These are phyloP conservation scores for Tupaia tana DNA, from an alignment of 2,113 vertebrate species.

Conservation along the genomic window DNA sequence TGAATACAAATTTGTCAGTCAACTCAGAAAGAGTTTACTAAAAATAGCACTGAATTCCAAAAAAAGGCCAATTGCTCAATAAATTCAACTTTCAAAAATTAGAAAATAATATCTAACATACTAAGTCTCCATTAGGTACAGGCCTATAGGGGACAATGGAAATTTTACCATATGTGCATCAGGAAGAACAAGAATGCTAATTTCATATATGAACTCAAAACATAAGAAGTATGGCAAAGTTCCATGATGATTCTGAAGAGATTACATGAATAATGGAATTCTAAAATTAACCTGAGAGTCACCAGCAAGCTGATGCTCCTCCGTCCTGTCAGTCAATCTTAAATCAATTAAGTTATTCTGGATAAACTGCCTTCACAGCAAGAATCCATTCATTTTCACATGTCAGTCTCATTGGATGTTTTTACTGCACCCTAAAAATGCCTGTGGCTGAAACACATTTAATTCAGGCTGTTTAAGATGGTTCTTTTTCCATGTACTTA, in stretches of 20 bases:
- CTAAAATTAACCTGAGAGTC: constrained; percentile 55
- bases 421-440: background rate
- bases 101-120: constrained; percentile 32
- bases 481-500: background rate
- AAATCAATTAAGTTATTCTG: constrained; percentile 59
- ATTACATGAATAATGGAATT: constrained; percentile 58
- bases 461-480: background rate
- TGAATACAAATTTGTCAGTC: constrained; percentile 22
- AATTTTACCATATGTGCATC: constrained; percentile 42
- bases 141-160: background rate
- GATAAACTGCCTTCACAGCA: constrained; percentile 28
- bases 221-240: constrained; percentile 2
- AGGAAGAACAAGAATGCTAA: background rate
- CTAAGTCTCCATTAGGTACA: constrained; percentile 50
- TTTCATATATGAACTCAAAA: constrained; percentile 60
- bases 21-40: constrained; percentile 31
- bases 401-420: background rate
- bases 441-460: background rate
- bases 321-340: constrained; percentile 53
- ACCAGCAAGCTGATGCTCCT: background rate
- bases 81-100: constrained; percentile 50
- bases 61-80: constrained; percentile 65
- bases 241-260: background rate
- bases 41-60: constrained; percentile 58
- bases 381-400: constrained; percentile 39